These are phyloP conservation scores for Trogon surrucura DNA, from an alignment of 2,113 vertebrate species.

Conservation along the genomic window DNA sequence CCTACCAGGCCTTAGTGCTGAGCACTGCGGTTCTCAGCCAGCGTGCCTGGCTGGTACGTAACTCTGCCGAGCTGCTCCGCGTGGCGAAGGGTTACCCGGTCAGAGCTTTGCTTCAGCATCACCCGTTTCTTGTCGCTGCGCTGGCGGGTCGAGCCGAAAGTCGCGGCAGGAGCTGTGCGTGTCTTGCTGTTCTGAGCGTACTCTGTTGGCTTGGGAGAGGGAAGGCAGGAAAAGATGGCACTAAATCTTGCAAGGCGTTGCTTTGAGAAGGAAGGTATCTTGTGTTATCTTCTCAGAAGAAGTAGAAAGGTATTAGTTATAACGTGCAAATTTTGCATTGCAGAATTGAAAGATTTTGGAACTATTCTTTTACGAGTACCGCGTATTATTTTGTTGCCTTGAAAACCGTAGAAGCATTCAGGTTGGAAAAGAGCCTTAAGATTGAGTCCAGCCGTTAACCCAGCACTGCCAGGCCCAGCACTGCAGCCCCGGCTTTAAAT, in stretches of 20 bases:
- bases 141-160: not conserved
- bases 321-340: not conserved
- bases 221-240: not conserved
- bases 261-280: not conserved
- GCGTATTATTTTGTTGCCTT: not conserved
- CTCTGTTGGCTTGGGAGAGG: not conserved
- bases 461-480: too few species aligned
- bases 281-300: not conserved
- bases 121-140: not conserved
- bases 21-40: too few species aligned
- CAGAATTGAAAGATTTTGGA: not conserved
- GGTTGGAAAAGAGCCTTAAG: too few species aligned
- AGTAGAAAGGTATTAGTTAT: not conserved
- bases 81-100: not conserved
- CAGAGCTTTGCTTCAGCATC: not conserved
- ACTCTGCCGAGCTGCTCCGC: not conserved
- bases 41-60: not conserved
- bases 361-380: not conserved
- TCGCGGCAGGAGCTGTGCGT: not conserved
- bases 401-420: not conserved
- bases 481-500: too few species aligned
- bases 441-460: too few species aligned
- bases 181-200: too few species aligned
- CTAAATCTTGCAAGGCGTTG: not conserved
- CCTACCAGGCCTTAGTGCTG: fast-evolving